Conservation (phyloP, 1,140 invertebrate species). For the Sinella curviseta region DNA sequence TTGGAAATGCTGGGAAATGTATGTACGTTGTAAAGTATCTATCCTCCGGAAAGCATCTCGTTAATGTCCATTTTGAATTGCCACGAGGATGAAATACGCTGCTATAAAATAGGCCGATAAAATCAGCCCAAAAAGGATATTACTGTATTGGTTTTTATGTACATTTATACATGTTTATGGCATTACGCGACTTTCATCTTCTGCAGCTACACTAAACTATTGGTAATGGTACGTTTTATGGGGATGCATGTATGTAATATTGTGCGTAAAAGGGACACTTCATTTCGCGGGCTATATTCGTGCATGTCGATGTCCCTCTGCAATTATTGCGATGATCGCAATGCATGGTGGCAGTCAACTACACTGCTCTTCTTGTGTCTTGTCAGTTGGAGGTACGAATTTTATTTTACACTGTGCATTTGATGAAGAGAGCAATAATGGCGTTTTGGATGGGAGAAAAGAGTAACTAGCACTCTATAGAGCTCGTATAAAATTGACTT, state of each 20-base stretch:
- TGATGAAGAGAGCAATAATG: not conserved
- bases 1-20: not conserved
- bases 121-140: not conserved
- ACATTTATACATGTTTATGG: conserved; percentile 1
- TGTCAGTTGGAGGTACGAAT: not conserved
- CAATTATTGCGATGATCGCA: too few species aligned
- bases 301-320: too few species aligned
- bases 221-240: too few species aligned
- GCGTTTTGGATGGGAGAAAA: not conserved
- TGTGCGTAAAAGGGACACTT: not conserved
- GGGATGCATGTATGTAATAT: not conserved
- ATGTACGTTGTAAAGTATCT: not conserved
- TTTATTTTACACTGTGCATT: not conserved
- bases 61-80: conserved; percentile 25
- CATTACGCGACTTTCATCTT: too few species aligned
- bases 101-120: conserved; percentile 22
- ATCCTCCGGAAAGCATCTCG: conserved; percentile 19
- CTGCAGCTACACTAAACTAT: too few species aligned
- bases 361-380: not conserved
- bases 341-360: too few species aligned
- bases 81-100: conserved; percentile 22
- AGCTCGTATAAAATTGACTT: too few species aligned
- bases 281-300: not conserved
- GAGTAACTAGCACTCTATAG: too few species aligned
- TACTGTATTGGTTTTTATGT: conserved; percentile 24